Evolutionary conservation across 2,113 vertebrate genomes (phyloP).

Genomic region (Zosterops borbonicus): DNA sequence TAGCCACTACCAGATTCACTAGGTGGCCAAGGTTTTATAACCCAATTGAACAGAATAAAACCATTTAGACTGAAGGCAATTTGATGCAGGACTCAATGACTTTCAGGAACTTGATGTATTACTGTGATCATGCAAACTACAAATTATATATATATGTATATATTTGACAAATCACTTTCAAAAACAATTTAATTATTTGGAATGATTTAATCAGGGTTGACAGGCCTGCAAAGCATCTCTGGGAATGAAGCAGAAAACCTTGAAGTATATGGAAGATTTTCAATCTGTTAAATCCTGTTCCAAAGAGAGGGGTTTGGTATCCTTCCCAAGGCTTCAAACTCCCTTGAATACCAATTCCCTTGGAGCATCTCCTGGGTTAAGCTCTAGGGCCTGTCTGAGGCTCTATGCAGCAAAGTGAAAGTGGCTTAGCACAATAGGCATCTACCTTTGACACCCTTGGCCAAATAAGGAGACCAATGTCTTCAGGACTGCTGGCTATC

Average conservation of each 20-base stretch:
- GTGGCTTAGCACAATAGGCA: not conserved
- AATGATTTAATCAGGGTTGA: slow-evolving; percentile 47
- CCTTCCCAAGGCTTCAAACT: slow-evolving; percentile 11
- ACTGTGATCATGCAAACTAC: not conserved
- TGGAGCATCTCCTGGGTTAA: not conserved
- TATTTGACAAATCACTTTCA: slow-evolving; percentile 18
- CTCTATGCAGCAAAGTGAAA: not conserved
- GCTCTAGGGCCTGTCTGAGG: not conserved
- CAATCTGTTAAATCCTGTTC: slow-evolving; percentile 15
- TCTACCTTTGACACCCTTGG: not conserved
- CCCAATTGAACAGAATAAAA: slow-evolving; percentile 53
- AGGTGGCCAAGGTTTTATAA: slow-evolving; percentile 64
- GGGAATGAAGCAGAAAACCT: slow-evolving; percentile 26
- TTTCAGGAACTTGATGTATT: slow-evolving; percentile 40
- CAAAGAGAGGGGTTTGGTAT: slow-evolving; percentile 1
- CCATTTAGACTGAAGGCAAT: slow-evolving; percentile 44
- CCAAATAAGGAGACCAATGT: not conserved
- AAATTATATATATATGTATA: not conserved
- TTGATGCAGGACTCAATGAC: slow-evolving; percentile 23
- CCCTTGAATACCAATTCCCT: slow-evolving; percentile 41
- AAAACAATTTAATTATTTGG: slow-evolving; percentile 24
- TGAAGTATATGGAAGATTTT: slow-evolving; percentile 6
- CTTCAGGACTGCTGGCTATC: not conserved
- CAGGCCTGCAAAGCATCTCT: slow-evolving; percentile 33
- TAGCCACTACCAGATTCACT: slow-evolving; percentile 55